These are phyloP conservation scores for Aldabrachelys gigantea DNA, from an alignment of 2,113 vertebrate genomes.

Conservation along the genomic window DNA sequence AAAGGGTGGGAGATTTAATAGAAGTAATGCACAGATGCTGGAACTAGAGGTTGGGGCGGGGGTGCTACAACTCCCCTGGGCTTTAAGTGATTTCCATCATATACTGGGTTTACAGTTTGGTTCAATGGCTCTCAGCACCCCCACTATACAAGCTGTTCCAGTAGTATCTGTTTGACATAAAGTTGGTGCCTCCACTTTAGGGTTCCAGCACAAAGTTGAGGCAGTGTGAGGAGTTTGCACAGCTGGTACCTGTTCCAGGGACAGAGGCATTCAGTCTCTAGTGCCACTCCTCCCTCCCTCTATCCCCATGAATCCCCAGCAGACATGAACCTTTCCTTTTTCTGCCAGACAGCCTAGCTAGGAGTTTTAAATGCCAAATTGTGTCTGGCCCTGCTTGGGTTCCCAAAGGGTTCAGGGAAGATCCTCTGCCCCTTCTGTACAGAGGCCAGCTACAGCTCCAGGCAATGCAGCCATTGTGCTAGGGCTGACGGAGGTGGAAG, in stretches of 20 bases:
- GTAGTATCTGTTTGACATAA: not conserved
- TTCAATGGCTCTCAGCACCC: too few relatives aligned
- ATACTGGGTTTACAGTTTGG: too few relatives aligned
- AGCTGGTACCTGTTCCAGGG: not conserved
- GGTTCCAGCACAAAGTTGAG: not conserved
- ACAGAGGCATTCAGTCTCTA: not conserved
- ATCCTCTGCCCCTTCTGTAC: not conserved
- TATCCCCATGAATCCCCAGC: not conserved
- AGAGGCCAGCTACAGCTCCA: accelerated
- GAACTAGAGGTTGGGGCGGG: too few relatives aligned
- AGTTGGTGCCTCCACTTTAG: not conserved
- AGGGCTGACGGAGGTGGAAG: not conserved
- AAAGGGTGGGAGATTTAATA: not conserved
- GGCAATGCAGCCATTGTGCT: not conserved
- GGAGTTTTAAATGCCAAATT: not conserved
- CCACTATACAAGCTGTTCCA: too few relatives aligned
- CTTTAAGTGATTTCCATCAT: too few relatives aligned
- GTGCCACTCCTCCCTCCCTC: not conserved
- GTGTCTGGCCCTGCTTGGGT: not conserved
- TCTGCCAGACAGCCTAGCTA: not conserved
- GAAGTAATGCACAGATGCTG: not conserved
- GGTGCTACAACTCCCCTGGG: too few relatives aligned
- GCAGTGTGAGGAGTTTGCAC: not conserved
- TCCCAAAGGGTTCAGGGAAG: not conserved
- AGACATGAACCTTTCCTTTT: not conserved